Conservation (phyloP, 2,797 vertebrate species). For the Tadarida brasiliensis region DNA sequence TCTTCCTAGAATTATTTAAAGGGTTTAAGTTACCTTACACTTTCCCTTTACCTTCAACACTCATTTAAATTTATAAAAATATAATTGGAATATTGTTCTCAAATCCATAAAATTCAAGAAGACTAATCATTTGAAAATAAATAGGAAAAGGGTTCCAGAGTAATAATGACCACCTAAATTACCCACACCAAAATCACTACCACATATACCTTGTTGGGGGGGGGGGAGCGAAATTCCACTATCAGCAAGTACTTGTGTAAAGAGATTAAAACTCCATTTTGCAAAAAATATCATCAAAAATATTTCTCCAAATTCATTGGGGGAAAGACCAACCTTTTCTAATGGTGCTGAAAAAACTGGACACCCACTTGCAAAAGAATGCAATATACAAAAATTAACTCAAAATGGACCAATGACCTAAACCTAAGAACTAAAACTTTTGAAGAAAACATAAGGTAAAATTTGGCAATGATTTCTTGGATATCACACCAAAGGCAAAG, state of each 20-base stretch:
- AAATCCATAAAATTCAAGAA: slow-evolving; percentile 46
- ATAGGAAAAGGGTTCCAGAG: background rate
- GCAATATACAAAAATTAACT: background rate
- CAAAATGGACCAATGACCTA: background rate
- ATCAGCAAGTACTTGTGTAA: background rate
- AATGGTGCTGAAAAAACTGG: background rate
- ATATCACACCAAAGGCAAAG: slow-evolving; percentile 13
- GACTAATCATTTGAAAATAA: slow-evolving; percentile 7
- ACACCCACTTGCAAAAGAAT: background rate
- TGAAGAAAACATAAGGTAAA: background rate
- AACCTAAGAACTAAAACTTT: background rate
- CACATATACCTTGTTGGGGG: background rate
- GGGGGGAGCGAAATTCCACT: background rate
- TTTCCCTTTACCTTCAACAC: background rate
- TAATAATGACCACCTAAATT: background rate
- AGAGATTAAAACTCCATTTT: background rate
- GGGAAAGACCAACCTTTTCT: background rate
- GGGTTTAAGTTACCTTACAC: background rate
- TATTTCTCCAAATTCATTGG: background rate
- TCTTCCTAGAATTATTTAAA: slow-evolving; percentile 56
- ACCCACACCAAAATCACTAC: background rate
- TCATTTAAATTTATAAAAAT: slow-evolving; percentile 32
- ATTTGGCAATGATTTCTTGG: background rate
- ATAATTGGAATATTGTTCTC: background rate
- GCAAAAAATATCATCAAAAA: background rate